Evolutionary conservation across 2,888 invertebrate species (phyloP), one percentile per base, ranked within the genome.

Genomic region (Julus scanicus): DNA sequence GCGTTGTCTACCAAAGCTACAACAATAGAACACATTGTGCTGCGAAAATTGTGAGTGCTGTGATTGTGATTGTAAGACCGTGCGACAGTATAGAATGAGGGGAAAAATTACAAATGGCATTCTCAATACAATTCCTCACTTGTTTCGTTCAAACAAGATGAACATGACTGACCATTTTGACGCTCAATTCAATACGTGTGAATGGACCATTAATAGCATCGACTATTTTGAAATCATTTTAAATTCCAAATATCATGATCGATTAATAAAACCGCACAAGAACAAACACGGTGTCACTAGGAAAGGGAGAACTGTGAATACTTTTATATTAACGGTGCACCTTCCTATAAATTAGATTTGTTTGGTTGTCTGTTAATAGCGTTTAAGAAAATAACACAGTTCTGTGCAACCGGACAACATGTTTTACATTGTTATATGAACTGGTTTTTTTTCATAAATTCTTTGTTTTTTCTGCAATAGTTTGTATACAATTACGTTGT

Each of bases 401-500:
- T 80, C 80, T 37, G 80, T 85, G 85, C 85, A 44, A 29, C 85
- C 49, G n/a, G 39, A 44, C 44, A 40, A 20, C 9, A 44, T 11
- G 85, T 85, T 85, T 85, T 44, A 44, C 49, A 85, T 48, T n/a
- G 44, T 80, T 80, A 29, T 80, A 80, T 20, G 85, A 85, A 85
- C 49, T 44, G 85, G 40, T 85, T 85, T 85, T 48, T 85, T 85
- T 48, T 39, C 44, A 85, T 20, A 85, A 49, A 40, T 85, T 85
- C 9, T 20, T 85, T 85, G 44, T 40, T 85, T 85, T 85, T 85
- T 85, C 85, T 49, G 49, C 80, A 85, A 85, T 86, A 86, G 86
- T 86, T 86, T 86, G 86, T 86, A 86, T 86, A 86, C 86, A 49
- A 86, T 49, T 86, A 86, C 57, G 86, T 57, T 86, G 86, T 86